Conservation (phyloP, 1,140 invertebrate species). For the Brachionus manjavacas region DNA sequence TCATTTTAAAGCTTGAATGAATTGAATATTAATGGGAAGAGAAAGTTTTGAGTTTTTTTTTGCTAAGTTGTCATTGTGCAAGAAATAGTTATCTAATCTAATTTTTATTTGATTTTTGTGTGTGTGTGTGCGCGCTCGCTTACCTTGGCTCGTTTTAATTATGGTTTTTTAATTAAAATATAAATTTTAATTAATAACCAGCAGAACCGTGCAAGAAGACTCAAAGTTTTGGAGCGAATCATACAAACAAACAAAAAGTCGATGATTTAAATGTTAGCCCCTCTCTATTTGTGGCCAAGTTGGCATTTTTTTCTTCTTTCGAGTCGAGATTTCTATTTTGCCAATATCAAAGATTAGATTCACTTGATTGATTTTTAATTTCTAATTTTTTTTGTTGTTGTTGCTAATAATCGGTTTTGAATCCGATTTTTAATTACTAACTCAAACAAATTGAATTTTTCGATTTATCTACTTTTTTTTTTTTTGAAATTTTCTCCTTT, state of each 20-base stretch:
- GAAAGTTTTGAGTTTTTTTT: neutral
- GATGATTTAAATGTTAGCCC: constrained; percentile 25
- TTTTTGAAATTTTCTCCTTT: neutral
- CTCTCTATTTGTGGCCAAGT: neutral
- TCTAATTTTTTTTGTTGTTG: neutral
- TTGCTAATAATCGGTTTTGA: constrained; percentile 22
- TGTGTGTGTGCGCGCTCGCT: neutral
- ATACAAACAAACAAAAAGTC: constrained; percentile 25
- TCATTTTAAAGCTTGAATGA: constrained; percentile 10
- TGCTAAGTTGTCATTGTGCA: neutral
- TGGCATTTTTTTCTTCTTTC: neutral
- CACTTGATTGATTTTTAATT: constrained; percentile 20
- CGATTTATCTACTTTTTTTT: neutral
- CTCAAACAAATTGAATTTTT: neutral
- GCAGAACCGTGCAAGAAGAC: neutral
- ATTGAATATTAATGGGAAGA: constrained; percentile 19
- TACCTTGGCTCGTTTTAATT: neutral
- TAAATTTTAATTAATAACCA: constrained; percentile 31
- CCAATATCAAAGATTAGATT: constrained; percentile 2
- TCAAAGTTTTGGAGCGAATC: neutral
- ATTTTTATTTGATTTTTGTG: constrained; percentile 10
- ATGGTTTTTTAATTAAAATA: constrained; percentile 32
- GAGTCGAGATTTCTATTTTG: neutral
- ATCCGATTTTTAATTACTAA: neutral
- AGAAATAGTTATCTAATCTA: constrained; percentile 21